Percentiles rank a stretch among this genome's conserved stretches.
Conservation (phyloP, 2,113 vertebrate genomes). For the Scomber colias region DNA sequence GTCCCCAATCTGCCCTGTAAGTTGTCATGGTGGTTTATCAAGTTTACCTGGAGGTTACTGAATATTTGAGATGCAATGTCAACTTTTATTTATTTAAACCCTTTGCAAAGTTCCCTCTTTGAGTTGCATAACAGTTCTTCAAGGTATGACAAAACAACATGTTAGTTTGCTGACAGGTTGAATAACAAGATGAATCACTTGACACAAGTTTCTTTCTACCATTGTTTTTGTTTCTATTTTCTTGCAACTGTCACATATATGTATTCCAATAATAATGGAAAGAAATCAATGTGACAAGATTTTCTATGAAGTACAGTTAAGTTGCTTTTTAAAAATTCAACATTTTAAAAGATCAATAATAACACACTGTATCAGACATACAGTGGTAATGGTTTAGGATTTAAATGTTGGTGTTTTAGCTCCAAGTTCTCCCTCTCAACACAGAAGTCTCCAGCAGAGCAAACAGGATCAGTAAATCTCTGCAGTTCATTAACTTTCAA, state of each 20-base stretch:
- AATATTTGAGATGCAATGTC: conserved; percentile 3
- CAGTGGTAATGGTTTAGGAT: conserved; percentile 1
- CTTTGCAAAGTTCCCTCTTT: neutral
- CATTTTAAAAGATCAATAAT: neutral
- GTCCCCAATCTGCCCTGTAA: neutral
- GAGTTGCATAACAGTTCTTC: neutral
- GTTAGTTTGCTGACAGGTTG: neutral
- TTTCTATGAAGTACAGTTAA: neutral
- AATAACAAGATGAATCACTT: neutral
- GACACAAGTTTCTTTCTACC: neutral
- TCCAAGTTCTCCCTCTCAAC: conserved; percentile 30
- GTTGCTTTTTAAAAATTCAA: neutral
- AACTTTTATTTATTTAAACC: neutral
- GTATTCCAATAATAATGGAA: neutral
- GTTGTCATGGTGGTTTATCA: neutral
- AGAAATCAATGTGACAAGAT: neutral
- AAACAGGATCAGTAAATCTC: conserved; percentile 61
- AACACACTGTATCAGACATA: neutral
- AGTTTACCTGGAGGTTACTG: neutral
- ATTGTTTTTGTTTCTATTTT: neutral
- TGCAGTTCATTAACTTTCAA: conserved; percentile 74
- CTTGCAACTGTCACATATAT: too few species aligned
- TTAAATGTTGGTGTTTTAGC: conserved; percentile 36
- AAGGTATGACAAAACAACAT: neutral
- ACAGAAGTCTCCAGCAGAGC: conserved; percentile 32